These are phyloP conservation scores for Deladenus siricidicola DNA, from an alignment of 2,888 invertebrate genomes.

Conservation along the genomic window DNA sequence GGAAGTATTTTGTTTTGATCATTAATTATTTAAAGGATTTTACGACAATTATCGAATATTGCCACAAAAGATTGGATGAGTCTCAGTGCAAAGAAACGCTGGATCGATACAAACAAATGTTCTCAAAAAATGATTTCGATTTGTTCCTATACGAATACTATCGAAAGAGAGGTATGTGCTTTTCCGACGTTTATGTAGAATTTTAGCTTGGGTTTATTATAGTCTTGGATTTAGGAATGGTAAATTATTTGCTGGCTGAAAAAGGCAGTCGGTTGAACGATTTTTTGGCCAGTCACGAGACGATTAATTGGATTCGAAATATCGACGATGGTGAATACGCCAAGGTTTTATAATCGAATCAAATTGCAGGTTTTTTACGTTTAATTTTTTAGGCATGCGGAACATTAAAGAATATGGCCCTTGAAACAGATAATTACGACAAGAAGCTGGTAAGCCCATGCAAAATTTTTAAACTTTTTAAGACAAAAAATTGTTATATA, in stretches of 20 bases:
- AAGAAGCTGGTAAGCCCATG: constrained; percentile 15
- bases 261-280: constrained; percentile 26
- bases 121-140: constrained; percentile 16
- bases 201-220: not conserved
- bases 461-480: not conserved
- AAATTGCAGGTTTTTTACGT: not conserved
- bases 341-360: constrained; percentile 2
- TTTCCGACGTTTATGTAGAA: not conserved
- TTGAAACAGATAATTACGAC: constrained; percentile 11
- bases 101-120: constrained; percentile 22
- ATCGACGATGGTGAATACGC: constrained; percentile 23
- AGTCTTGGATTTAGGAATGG: constrained; percentile 21
- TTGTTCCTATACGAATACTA: constrained; percentile 31
- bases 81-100: constrained; percentile 18
- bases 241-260: constrained; percentile 29
- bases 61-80: constrained; percentile 23
- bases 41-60: constrained; percentile 26
- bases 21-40: constrained; percentile 21
- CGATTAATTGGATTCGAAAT: constrained; percentile 33
- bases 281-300: constrained; percentile 26
- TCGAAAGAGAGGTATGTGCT: constrained; percentile 23
- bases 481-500: not conserved
- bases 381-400: constrained; percentile 11
- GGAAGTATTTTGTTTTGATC: too few relatives aligned
- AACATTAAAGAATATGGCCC: constrained; percentile 19